A percentile compares a stretch with the other conserved stretches of the same genome.
Conservation (phyloP, 92 coral and sea anemone genomes). For the Phymanthus crucifer region DNA sequence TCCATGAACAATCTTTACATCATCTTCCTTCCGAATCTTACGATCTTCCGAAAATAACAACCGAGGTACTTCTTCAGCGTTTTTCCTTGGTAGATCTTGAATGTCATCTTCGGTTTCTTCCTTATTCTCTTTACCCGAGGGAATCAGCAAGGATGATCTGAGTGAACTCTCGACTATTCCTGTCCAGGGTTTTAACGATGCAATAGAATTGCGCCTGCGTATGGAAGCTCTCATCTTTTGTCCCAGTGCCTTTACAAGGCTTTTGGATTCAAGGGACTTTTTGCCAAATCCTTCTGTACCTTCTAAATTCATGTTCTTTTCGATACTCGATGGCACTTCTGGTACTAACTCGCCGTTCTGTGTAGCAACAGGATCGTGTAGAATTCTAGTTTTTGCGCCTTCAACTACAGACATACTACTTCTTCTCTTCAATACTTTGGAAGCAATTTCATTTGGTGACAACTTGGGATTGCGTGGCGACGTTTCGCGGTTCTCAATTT, state of each 20-base stretch:
- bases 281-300: not conserved
- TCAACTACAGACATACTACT: not conserved
- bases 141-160: constrained; percentile 22
- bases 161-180: constrained; percentile 50
- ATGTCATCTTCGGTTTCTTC: not conserved
- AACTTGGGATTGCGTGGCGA: too few relatives aligned
- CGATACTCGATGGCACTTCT: not conserved
- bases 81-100: not conserved
- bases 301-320: not conserved
- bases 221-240: constrained; percentile 28
- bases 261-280: not conserved
- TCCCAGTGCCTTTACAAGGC: constrained; percentile 14
- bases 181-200: constrained; percentile 49
- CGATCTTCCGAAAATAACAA: too few relatives aligned
- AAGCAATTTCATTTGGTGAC: too few relatives aligned
- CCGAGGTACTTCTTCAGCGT: too few relatives aligned
- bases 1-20: too few relatives aligned
- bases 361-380: not conserved
- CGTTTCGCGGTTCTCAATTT: too few relatives aligned
- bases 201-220: constrained; percentile 53
- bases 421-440: not conserved
- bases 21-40: too few relatives aligned
- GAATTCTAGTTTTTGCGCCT: not conserved
- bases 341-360: not conserved
- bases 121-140: too few relatives aligned